Percentiles rank a stretch among this genome's conserved stretches.
Evolutionary conservation across 1,140 invertebrate genomes (phyloP).

Genomic region (Drosophila kurseongensis): DNA sequence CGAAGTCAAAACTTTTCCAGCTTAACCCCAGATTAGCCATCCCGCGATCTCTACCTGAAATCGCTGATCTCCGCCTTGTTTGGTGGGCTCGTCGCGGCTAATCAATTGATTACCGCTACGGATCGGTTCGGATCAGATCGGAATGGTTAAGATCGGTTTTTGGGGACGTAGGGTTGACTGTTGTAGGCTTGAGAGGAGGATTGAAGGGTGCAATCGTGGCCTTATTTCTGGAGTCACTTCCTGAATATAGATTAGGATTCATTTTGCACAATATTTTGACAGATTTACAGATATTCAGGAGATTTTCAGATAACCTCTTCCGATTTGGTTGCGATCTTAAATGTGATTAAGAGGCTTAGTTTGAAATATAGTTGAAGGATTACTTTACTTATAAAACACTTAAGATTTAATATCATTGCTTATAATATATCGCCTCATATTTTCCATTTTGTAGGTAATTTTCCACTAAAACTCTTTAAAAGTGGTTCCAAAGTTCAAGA

Average conservation of each 20-base stretch:
- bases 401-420: too few species aligned
- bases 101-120: conserved; percentile 54
- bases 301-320: background rate
- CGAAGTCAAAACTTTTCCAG: conserved; percentile 51
- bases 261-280: conserved; percentile 31
- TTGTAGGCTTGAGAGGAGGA: conserved; percentile 13
- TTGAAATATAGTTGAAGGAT: too few species aligned
- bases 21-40: conserved; percentile 35
- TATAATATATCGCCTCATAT: too few species aligned
- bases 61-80: conserved; percentile 33
- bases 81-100: conserved; percentile 46
- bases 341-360: too few species aligned
- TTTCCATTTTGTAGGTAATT: too few species aligned
- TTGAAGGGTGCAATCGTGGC: background rate
- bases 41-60: conserved; percentile 27
- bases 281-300: conserved; percentile 10
- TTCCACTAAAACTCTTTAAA: too few species aligned
- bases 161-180: conserved; percentile 15
- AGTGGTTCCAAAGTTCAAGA: background rate
- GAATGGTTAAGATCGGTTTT: background rate
- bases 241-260: conserved; percentile 20
- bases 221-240: background rate
- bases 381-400: too few species aligned
- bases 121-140: conserved; percentile 6
- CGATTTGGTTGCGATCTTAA: background rate